Conservation (phyloP, 2,113 vertebrate species). For the Astatotilapia flaviijosephi region DNA sequence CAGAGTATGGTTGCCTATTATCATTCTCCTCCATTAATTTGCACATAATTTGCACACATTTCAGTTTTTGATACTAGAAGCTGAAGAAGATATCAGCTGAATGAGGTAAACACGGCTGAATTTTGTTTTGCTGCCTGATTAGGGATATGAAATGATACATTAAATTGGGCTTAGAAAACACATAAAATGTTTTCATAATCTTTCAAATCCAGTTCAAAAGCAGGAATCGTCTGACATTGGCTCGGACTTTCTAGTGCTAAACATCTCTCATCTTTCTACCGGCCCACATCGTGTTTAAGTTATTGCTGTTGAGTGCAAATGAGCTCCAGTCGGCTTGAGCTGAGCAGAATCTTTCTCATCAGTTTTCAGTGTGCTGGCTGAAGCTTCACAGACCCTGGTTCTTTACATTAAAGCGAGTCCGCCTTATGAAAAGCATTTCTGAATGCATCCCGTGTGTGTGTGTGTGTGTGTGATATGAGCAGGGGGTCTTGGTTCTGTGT, state of each 20-base stretch:
- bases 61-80: background rate
- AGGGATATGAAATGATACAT: background rate
- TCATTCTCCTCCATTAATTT: background rate
- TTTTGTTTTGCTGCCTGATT: background rate
- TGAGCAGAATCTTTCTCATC: constrained; percentile 29
- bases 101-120: background rate
- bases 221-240: background rate
- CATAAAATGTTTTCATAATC: background rate
- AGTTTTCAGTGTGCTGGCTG: constrained; percentile 1
- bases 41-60: background rate
- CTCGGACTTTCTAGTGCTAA: background rate
- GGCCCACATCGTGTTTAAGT: constrained; percentile 7
- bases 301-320: constrained; percentile 27
- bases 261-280: constrained; percentile 11
- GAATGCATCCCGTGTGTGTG: constrained; percentile 22
- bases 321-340: constrained; percentile 21
- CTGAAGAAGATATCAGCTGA: background rate
- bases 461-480: constrained; percentile 5
- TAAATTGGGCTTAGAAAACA: background rate
- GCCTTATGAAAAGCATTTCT: constrained; percentile 16
- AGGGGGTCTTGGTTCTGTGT: constrained; percentile 29
- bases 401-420: constrained; percentile 28
- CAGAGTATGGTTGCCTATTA: background rate
- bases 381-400: constrained; percentile 17
- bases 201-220: background rate